phyloP scores from a whole-genome alignment of 1,140 invertebrate species.

The Apocrypta bakeri region DNA sequence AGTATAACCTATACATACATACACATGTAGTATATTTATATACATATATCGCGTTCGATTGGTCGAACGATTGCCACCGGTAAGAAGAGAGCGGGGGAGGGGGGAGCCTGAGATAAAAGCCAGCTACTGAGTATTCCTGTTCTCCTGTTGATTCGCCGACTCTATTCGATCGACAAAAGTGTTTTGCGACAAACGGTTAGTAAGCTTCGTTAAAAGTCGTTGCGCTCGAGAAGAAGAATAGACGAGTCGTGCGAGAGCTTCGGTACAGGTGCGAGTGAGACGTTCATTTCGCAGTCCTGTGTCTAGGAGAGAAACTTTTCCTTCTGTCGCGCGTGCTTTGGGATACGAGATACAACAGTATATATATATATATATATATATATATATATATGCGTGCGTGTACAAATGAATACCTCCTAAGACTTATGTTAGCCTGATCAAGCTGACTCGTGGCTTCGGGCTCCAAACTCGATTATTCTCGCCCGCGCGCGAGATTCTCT shows the following conservation, averaged over 20 bases:
- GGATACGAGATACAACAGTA: too few species aligned
- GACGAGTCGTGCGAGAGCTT: slow-evolving; percentile 26
- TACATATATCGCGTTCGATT: slow-evolving; percentile 26
- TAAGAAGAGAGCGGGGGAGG: not conserved
- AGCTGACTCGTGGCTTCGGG: slow-evolving; percentile 28
- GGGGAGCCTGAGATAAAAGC: not conserved
- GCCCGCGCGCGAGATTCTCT: not conserved
- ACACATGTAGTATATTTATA: too few species aligned
- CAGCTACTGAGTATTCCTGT: slow-evolving; percentile 49
- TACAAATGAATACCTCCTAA: not conserved
- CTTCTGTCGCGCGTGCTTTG: not conserved
- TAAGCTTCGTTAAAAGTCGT: slow-evolving; percentile 1
- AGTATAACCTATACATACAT: too few species aligned
- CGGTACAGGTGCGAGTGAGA: not conserved
- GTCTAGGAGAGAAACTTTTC: slow-evolving; percentile 23
- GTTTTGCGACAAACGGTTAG: slow-evolving; percentile 67
- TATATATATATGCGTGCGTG: too few species aligned
- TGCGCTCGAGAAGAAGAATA: slow-evolving; percentile 34
- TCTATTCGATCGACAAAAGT: slow-evolving; percentile 72
- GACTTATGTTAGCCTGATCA: slow-evolving; percentile 20
- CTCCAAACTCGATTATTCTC: slow-evolving; percentile 47
- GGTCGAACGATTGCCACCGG: not conserved
- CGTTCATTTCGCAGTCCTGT: not conserved
- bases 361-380: too few species aligned
- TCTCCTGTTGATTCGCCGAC: slow-evolving; percentile 63